These are phyloP conservation scores for Cathartes aura DNA, from an alignment of 2,113 vertebrate genomes.

Conservation along the genomic window DNA sequence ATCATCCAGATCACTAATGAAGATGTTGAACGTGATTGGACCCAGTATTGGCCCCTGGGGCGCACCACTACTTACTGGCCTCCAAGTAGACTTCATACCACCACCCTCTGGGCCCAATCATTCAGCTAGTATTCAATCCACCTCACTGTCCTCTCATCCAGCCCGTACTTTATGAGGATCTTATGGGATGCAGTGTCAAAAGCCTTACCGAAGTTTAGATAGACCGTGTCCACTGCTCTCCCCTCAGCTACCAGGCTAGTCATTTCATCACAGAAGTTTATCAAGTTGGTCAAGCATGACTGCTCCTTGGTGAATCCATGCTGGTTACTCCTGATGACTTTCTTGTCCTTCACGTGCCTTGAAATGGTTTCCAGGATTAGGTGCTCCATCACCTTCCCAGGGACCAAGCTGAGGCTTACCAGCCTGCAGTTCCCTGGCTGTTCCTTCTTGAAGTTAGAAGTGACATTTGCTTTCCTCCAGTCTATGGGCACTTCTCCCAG, in stretches of 20 bases:
- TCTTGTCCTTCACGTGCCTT: not conserved
- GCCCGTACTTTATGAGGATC: not conserved
- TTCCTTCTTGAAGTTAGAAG: not conserved
- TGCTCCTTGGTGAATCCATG: not conserved
- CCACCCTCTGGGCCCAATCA: not conserved
- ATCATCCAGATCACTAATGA: not conserved
- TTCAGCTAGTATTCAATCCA: not conserved
- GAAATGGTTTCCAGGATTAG: not conserved
- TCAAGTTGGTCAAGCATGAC: not conserved
- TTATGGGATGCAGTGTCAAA: not conserved
- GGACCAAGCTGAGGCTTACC: not conserved
- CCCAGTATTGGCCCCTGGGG: fast-evolving
- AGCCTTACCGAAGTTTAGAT: not conserved
- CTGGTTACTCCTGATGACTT: not conserved
- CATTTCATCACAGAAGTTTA: not conserved
- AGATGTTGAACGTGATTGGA: not conserved
- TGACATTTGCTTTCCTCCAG: not conserved
- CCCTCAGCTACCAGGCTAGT: not conserved
- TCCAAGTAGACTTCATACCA: not conserved
- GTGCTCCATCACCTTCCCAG: not conserved
- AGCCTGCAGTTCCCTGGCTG: not conserved
- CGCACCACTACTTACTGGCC: not conserved
- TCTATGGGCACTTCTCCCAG: not conserved
- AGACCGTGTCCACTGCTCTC: not conserved
- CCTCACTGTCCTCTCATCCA: not conserved